Conservation (phyloP, 2,113 vertebrate genomes). For the Charina bottae region DNA sequence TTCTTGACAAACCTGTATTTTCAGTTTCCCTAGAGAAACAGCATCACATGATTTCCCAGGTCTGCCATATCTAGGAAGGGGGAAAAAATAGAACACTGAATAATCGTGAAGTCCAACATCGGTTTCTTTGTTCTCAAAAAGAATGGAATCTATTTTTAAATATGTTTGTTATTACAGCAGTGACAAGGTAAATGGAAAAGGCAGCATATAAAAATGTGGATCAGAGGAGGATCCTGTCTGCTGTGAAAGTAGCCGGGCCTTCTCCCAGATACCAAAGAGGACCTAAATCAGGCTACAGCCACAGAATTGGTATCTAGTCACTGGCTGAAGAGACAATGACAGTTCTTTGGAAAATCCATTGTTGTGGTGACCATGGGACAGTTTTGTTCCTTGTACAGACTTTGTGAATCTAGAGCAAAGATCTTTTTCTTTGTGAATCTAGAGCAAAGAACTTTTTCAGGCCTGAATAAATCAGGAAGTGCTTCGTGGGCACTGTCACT, state of each 20-base stretch:
- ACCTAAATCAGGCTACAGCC: background rate
- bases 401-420: background rate
- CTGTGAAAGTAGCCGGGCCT: background rate
- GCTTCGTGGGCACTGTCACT: background rate
- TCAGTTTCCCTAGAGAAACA: conserved; percentile 57
- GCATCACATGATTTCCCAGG: conserved; percentile 59
- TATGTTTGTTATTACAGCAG: conserved; percentile 1
- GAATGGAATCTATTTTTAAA: conserved; percentile 10
- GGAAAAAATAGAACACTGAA: background rate
- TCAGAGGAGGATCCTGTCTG: background rate
- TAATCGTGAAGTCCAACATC: background rate
- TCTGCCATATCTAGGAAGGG: conserved; percentile 41
- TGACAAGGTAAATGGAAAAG: conserved; percentile 24
- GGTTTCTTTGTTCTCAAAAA: background rate
- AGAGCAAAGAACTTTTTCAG: too few species aligned
- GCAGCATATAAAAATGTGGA: conserved; percentile 20
- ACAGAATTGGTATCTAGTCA: too few species aligned
- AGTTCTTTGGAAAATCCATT: too few species aligned
- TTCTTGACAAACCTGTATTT: conserved; percentile 69
- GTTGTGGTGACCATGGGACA: too few species aligned
- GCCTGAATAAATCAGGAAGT: background rate
- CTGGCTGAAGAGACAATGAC: too few species aligned
- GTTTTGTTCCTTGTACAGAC: background rate
- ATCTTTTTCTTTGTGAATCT: background rate
- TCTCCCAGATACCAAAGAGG: background rate